A percentile compares a stretch with the other conserved stretches of the same genome.
phyloP scores from a whole-genome alignment of 2,113 vertebrate species.

The Campylomormyrus tamandua region DNA sequence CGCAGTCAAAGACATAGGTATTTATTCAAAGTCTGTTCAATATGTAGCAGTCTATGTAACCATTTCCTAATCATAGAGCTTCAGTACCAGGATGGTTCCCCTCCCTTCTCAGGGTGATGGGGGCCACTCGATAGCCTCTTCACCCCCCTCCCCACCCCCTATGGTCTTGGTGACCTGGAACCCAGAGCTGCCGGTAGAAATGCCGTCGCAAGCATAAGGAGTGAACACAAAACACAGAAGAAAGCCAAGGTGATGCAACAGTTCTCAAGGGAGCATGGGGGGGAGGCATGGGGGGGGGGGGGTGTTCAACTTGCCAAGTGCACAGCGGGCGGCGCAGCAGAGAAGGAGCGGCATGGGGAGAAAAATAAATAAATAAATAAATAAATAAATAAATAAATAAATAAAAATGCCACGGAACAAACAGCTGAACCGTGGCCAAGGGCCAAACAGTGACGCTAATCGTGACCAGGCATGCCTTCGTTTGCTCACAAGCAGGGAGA shows the following conservation, averaged over 20 bases:
- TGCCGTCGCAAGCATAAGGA: neutral
- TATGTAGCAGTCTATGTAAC: conserved; percentile 47
- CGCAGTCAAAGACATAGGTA: neutral
- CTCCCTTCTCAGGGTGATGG: neutral
- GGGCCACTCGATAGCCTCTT: neutral
- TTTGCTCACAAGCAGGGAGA: conserved; percentile 2
- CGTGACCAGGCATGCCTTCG: neutral
- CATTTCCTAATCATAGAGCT: conserved; percentile 9
- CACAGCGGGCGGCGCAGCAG: conserved; percentile 25
- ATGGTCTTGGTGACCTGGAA: neutral
- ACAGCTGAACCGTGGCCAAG: conserved; percentile 3
- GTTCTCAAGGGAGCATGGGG: neutral
- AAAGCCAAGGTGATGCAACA: neutral
- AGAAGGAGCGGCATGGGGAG: neutral
- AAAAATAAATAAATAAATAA: neutral
- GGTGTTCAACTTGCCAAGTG: neutral
- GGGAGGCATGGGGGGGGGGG: neutral
- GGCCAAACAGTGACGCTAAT: neutral
- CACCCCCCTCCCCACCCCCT: neutral
- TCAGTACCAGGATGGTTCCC: neutral
- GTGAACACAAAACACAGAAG: neutral
- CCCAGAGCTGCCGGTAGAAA: neutral
- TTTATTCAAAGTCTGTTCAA: conserved; percentile 40
- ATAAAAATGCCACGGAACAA: neutral
- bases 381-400: neutral